Conservation (phyloP, 2,888 invertebrate species). For the Hemistola chrysoprasaria region DNA sequence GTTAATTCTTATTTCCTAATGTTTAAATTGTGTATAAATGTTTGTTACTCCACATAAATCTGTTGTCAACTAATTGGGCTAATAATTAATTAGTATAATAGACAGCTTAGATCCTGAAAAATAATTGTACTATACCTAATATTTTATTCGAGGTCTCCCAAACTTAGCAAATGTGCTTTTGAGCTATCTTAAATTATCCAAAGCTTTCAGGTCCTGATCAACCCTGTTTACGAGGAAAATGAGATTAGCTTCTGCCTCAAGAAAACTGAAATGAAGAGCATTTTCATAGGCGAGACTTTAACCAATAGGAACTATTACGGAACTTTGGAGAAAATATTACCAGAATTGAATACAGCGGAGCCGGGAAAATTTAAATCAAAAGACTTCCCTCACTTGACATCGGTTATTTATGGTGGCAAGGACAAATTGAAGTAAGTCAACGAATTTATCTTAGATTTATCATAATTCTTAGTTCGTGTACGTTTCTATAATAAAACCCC, state of each 20-base stretch:
- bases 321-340: slow-evolving; percentile 81
- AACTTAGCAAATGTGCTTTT: no score
- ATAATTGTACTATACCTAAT: no score
- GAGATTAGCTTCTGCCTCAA: slow-evolving; percentile 89
- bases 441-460: no score
- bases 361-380: slow-evolving; percentile 72
- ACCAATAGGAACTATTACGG: slow-evolving; percentile 86
- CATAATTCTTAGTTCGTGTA: no score
- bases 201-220: slow-evolving; percentile 86
- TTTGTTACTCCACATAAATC: no score
- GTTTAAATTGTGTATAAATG: no score
- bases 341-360: slow-evolving; percentile 73
- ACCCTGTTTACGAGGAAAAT: slow-evolving; percentile 87
- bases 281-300: slow-evolving; percentile 85
- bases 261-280: slow-evolving; percentile 86
- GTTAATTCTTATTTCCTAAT: no score
- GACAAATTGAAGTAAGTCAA: slow-evolving; percentile 75
- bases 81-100: no score
- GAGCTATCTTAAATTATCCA: slow-evolving; percentile 10
- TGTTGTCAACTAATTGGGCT: no score
- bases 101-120: no score
- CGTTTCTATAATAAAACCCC: no score
- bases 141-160: no score
- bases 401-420: slow-evolving; percentile 81
- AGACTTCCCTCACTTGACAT: slow-evolving; percentile 75